Conservation (phyloP, 1,140 invertebrate genomes). For the Schlechtendalia chinensis region DNA sequence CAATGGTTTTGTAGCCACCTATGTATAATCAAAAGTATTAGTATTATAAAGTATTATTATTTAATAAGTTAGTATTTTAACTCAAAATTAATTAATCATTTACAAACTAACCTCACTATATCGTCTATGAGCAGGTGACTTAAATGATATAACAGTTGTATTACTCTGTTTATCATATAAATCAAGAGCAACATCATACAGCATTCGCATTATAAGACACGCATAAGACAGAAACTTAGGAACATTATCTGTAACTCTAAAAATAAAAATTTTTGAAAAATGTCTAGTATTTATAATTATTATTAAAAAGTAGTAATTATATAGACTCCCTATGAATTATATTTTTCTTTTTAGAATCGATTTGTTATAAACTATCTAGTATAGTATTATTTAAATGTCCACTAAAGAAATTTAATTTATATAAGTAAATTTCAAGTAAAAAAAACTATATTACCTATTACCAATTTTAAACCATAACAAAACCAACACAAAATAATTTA, state of each 20-base stretch:
- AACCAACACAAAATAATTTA: slow-evolving; percentile 1
- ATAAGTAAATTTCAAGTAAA: slow-evolving; percentile 1
- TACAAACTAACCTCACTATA: slow-evolving; percentile 52
- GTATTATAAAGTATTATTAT: too few species aligned
- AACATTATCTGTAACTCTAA: slow-evolving; percentile 63
- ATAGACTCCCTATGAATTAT: neutral
- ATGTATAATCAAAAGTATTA: slow-evolving; percentile 49
- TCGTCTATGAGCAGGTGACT: slow-evolving; percentile 63
- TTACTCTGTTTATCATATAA: slow-evolving; percentile 81
- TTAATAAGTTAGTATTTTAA: slow-evolving; percentile 33
- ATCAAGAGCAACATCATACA: slow-evolving; percentile 90
- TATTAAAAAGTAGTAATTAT: neutral
- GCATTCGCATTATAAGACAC: slow-evolving; percentile 74
- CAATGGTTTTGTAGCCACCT: slow-evolving; percentile 58
- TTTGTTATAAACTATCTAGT: neutral
- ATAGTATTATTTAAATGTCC: neutral
- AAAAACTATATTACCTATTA: slow-evolving; percentile 9
- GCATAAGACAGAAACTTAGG: slow-evolving; percentile 71
- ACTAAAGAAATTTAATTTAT: slow-evolving; percentile 18
- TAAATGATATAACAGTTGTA: slow-evolving; percentile 63
- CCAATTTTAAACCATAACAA: slow-evolving; percentile 12
- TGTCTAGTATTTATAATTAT: neutral
- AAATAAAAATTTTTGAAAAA: slow-evolving; percentile 20
- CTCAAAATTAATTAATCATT: neutral
- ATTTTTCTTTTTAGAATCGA: too few species aligned